Percentiles rank a stretch among this genome's conserved stretches.
Evolutionary conservation across 2,888 invertebrate species (phyloP).

Genomic region (Theodoxus fluviatilis): DNA sequence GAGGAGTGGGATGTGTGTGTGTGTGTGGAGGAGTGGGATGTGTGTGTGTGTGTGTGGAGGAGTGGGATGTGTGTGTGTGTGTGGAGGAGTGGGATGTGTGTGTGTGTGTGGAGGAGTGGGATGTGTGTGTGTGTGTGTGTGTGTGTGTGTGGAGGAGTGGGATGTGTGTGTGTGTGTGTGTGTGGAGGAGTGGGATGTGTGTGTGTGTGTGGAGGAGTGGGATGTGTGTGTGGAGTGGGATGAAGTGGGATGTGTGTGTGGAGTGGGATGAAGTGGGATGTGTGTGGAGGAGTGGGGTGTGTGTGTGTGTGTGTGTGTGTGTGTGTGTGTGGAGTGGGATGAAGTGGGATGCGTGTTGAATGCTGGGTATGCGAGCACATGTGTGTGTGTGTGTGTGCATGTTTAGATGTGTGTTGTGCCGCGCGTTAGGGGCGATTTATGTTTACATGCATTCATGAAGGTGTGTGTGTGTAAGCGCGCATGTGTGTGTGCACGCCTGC

Average conservation of each 20-base stretch:
- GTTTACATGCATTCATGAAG: not conserved
- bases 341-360: not conserved
- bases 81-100: no score
- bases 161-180: no score
- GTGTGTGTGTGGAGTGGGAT: not conserved
- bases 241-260: conserved; percentile 4
- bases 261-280: not conserved
- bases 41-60: no score
- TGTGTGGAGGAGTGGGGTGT: not conserved
- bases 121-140: no score
- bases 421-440: not conserved
- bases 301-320: not conserved
- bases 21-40: no score
- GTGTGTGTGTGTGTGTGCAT: not conserved
- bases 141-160: no score
- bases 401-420: not conserved
- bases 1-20: no score
- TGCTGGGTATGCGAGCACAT: not conserved
- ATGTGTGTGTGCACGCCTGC: not conserved
- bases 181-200: no score
- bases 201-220: no score
- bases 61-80: no score
- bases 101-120: no score
- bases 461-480: not conserved
- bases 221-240: no score